Evolutionary conservation across 2,797 vertebrate genomes (phyloP).

Genomic region (Hapalemur alaotrensis): DNA sequence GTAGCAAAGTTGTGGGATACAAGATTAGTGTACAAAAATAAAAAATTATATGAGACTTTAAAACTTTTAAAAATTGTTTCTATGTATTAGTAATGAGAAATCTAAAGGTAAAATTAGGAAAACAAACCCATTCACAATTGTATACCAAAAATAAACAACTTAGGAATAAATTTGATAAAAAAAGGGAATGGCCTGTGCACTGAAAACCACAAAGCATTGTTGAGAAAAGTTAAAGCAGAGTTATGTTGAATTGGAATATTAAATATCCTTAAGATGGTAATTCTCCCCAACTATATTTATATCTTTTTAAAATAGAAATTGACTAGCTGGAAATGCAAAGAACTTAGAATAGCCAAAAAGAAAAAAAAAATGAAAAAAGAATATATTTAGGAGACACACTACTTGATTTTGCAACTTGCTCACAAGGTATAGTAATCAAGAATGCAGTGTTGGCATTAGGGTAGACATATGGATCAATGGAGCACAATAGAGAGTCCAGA

Average conservation of each 20-base stretch:
- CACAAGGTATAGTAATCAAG: background rate
- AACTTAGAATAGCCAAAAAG: background rate
- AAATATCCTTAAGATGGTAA: background rate
- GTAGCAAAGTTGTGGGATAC: background rate
- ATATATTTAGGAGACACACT: background rate
- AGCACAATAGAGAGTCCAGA: background rate
- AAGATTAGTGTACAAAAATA: background rate
- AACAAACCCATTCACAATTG: background rate
- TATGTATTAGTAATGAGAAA: background rate
- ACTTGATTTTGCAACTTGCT: background rate
- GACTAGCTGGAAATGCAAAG: background rate
- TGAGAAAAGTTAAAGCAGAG: background rate
- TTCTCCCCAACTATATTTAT: background rate
- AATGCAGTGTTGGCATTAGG: background rate
- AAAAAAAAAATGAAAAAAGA: background rate
- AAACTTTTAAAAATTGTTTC: background rate
- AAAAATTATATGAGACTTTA: background rate
- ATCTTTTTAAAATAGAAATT: background rate
- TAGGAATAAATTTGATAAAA: background rate
- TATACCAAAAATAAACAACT: background rate
- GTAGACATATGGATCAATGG: background rate
- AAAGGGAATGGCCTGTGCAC: background rate
- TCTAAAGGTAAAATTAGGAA: background rate
- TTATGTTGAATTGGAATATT: background rate
- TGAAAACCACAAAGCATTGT: background rate